A percentile compares a stretch with the other conserved stretches of the same genome.
Conservation (phyloP, 2,113 vertebrate species). For the Semnornis frantzii region DNA sequence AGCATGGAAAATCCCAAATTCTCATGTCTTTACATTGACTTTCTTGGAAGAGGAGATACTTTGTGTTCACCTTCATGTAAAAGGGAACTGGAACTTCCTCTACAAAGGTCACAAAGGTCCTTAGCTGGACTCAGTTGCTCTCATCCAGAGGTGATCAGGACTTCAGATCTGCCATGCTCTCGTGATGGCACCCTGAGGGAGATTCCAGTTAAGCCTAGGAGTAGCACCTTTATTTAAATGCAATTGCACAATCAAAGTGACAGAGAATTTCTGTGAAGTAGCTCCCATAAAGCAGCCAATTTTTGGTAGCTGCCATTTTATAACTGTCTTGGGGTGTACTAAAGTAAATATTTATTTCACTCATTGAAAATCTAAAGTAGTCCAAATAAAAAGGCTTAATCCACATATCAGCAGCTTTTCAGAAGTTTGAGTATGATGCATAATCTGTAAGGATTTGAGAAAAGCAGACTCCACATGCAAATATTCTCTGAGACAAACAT, state of each 20-base stretch:
- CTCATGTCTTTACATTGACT: not conserved
- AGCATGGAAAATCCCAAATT: not conserved
- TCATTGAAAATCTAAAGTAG: not conserved
- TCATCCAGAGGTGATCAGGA: not conserved
- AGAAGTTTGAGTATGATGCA: not conserved
- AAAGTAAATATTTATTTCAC: not conserved
- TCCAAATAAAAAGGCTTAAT: not conserved
- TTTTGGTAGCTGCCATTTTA: not conserved
- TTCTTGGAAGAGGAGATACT: not conserved
- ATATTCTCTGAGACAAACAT: not conserved
- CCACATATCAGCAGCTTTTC: not conserved
- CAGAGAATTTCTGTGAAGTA: not conserved
- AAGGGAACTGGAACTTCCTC: not conserved
- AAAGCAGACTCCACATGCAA: not conserved
- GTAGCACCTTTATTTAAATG: not conserved
- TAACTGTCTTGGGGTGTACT: not conserved
- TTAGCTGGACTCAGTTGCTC: not conserved
- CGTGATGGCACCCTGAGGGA: not conserved
- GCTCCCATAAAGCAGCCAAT: not conserved
- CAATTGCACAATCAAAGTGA: not conserved
- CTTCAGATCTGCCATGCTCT: not conserved
- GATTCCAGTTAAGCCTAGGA: not conserved
- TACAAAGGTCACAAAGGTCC: not conserved
- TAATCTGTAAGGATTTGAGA: not conserved
- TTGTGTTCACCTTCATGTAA: not conserved